Base-by-base conservation (phyloP, 1,140 invertebrate genomes). In the Medauroidea extradentata region DNA sequence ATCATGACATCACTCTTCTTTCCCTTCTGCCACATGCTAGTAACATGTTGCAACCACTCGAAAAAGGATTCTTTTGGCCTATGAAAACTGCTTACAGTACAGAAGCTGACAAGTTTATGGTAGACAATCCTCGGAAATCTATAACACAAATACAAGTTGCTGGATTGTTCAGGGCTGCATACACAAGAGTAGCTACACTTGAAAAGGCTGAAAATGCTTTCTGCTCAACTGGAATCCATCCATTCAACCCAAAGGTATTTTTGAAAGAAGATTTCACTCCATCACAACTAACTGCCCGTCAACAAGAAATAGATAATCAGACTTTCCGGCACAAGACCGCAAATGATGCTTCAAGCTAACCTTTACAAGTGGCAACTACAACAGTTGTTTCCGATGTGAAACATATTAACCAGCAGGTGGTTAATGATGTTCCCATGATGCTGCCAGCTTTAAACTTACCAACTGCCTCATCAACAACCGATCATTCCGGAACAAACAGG, bases 21-120 rank as follows among this genome's bases (percentile, higher is more conserved):
- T 62, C 68, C 9, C 57, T 72, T 24, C 62, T 62, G 18, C 66
- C 65, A 14, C 63, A 67, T 44, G 58, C 48, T 16, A 63, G 61
- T 23, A 69, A 71, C 54, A 69, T 65, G 42, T 46, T 73, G 24
- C 71, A 73, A 56, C 71, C 69, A 0, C 57, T 73, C 3, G 71
- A 72, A 48, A 52, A 25, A 19, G 53, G 27, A 19, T 66, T 73
- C 27, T 71, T 62, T 56, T 62, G 59, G 7, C 63, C 69, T 25
- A 64, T 72, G 3, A 73, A 73, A 59, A 52, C 23, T 23, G 50
- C 24, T 29, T 52, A 52, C 4, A 11, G 18, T n/a, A n/a, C n/a
- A n/a, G n/a, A n/a, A n/a, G n/a, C n/a, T 27, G 19, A 25, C 19
- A 27, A 25, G 29, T 52, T 24, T 24, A 52, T 52, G 13, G 24